Evolutionary conservation across 2,113 vertebrate genomes (phyloP), one percentile per base, ranked within the genome.

Genomic region (Tragelaphus scriptus): DNA sequence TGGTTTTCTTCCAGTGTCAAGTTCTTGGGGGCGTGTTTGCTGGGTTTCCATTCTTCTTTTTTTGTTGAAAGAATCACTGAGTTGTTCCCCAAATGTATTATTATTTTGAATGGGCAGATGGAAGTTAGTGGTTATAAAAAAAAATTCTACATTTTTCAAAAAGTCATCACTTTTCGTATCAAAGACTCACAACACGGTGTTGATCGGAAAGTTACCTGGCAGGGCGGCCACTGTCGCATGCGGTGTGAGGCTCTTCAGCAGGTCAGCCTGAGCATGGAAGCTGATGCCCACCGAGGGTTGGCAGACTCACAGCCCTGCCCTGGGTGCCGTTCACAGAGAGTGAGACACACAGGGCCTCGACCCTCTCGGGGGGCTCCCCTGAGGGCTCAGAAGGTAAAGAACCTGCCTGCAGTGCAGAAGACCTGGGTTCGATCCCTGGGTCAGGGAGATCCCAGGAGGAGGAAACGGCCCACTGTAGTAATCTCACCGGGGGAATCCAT

Each of bases 21-120:
- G 71, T 85, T 65, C 71, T 82, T 9, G n/a, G 75, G 75, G 56
- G 28, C 5, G 0, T 0, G 0, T 16, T 10, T 28, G 19, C 71
- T 87, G 88, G 77, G 19, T 84, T 85, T 95, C 25, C 75, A 53
- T 53, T 85, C 63, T 92, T 90, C 44, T 49, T 32, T 32, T 75
- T 94, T 93, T 79, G 94, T n/a, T 86, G 17, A 68, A 94, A 81
- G 36, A 87, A 63, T 82, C 65, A 87, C 90, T 90, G 61, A 82
- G 84, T 81, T 56, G 68, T 89, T 87, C n/a, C 47, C 58, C 8
- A 88, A 53, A 82, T 49, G 44, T 23, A 53, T n/a, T 90, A 85
- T 77, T 90, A 82, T 88, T 93, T 94, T 90, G 95, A 95, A 68
- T 51, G 44, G 51, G 56, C 23, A 90, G 51, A 89, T 21, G 59